Evolutionary conservation across 2,888 invertebrate species (phyloP).

Genomic region (Philereme transversata): DNA sequence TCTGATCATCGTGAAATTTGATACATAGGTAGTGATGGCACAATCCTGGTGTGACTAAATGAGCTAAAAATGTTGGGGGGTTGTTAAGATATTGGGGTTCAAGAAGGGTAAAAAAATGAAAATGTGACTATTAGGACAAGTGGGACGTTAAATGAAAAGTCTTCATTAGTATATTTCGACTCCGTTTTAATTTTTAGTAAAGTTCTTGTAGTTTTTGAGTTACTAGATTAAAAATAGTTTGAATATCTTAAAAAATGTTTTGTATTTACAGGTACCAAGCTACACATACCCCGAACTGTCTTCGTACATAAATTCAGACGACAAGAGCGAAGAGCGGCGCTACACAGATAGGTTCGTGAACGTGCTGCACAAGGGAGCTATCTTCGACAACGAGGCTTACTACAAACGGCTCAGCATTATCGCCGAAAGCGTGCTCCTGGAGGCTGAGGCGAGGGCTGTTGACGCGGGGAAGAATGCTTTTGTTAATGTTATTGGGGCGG

Average conservation of each 20-base stretch:
- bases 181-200: too few relatives aligned
- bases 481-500: conserved; percentile 85
- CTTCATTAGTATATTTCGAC: too few relatives aligned
- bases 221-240: too few relatives aligned
- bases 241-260: neutral
- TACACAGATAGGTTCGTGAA: conserved; percentile 64
- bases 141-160: too few relatives aligned
- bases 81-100: too few relatives aligned
- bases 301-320: conserved; percentile 54
- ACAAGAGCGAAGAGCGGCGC: conserved; percentile 50
- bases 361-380: conserved; percentile 38
- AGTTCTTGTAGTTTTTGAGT: too few relatives aligned
- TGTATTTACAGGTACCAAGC: conserved; percentile 57
- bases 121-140: too few relatives aligned
- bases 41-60: too few relatives aligned
- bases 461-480: conserved; percentile 80
- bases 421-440: conserved; percentile 85
- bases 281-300: conserved; percentile 64
- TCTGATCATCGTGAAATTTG: too few relatives aligned
- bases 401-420: conserved; percentile 80
- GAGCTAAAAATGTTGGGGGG: too few relatives aligned
- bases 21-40: too few relatives aligned
- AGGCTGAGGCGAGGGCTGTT: conserved; percentile 84
- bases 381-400: conserved; percentile 73
- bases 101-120: too few relatives aligned